These are phyloP conservation scores for Ageneiosus marmoratus DNA, from an alignment of 2,113 vertebrate genomes.

Conservation along the genomic window DNA sequence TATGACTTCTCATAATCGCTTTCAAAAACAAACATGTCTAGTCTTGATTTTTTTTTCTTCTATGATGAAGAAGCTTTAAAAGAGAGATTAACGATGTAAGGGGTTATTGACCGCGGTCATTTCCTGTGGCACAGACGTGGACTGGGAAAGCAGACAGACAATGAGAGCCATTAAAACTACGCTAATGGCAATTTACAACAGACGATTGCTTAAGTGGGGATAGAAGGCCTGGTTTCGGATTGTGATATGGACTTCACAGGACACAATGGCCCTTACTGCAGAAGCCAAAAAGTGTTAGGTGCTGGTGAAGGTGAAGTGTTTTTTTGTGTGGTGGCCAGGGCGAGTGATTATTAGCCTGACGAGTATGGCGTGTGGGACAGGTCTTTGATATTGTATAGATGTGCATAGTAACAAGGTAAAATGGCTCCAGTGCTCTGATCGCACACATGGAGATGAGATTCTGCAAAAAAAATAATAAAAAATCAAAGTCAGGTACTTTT, in stretches of 20 bases:
- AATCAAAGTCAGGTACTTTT: neutral
- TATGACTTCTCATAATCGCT: slow-evolving; percentile 52
- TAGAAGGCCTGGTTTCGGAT: slow-evolving; percentile 63
- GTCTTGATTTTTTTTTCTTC: slow-evolving; percentile 47
- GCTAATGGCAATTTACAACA: slow-evolving; percentile 78
- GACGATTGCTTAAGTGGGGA: slow-evolving; percentile 76
- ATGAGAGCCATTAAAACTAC: slow-evolving; percentile 75
- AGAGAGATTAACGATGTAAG: slow-evolving; percentile 69
- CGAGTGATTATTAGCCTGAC: slow-evolving; percentile 7
- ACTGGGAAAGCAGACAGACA: slow-evolving; percentile 73
- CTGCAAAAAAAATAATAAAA: too few relatives aligned
- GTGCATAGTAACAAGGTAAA: slow-evolving; percentile 32
- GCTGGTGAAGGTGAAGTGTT: slow-evolving; percentile 1
- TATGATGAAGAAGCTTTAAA: slow-evolving; percentile 63
- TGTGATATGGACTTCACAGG: slow-evolving; percentile 45
- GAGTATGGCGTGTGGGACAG: neutral
- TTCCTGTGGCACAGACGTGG: slow-evolving; percentile 76
- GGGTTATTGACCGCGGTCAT: slow-evolving; percentile 72
- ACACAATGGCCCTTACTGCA: slow-evolving; percentile 41
- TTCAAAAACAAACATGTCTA: slow-evolving; percentile 60
- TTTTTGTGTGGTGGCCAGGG: neutral
- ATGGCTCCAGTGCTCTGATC: slow-evolving; percentile 13
- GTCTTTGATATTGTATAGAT: slow-evolving; percentile 44
- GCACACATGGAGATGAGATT: slow-evolving; percentile 19
- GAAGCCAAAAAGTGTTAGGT: slow-evolving; percentile 1